These are phyloP conservation scores for Dinocampus coccinellae DNA, from an alignment of 2,888 invertebrate genomes.

Conservation along the genomic window DNA sequence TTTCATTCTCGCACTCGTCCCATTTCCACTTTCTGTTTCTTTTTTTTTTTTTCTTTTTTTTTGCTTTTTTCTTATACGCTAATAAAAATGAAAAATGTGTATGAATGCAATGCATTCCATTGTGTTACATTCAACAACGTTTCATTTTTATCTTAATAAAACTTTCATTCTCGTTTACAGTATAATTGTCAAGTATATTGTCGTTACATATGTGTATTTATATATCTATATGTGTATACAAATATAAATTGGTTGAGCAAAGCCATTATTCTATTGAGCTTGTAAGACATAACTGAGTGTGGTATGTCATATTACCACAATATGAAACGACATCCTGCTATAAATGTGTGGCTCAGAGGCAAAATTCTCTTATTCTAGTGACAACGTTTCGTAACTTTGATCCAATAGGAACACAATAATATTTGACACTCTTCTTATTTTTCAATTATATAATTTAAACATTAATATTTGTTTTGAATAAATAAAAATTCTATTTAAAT, in stretches of 20 bases:
- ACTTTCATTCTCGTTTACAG: background rate
- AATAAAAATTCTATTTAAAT: too few species aligned
- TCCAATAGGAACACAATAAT: background rate
- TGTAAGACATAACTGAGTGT: slow-evolving; percentile 53
- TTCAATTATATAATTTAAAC: background rate
- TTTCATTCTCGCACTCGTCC: too few species aligned
- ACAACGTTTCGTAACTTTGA: background rate
- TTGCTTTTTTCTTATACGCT: background rate
- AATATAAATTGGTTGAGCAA: slow-evolving; percentile 47
- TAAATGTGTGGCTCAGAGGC: background rate
- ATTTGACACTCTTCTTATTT: background rate
- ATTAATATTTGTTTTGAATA: background rate
- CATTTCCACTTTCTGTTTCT: too few species aligned
- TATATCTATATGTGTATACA: too few species aligned
- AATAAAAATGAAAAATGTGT: slow-evolving; percentile 5
- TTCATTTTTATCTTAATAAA: slow-evolving; percentile 3
- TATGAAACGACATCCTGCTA: slow-evolving; percentile 54
- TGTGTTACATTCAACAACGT: slow-evolving; percentile 4
- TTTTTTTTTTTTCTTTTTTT: background rate
- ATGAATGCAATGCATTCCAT: background rate
- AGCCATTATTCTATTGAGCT: slow-evolving; percentile 65
- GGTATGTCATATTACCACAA: slow-evolving; percentile 48
- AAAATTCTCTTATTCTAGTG: background rate
- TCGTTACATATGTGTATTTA: slow-evolving; percentile 45
- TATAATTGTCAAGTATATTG: slow-evolving; percentile 18